phyloP scores from a whole-genome alignment of 2,888 invertebrate genomes.

The Troides helena region DNA sequence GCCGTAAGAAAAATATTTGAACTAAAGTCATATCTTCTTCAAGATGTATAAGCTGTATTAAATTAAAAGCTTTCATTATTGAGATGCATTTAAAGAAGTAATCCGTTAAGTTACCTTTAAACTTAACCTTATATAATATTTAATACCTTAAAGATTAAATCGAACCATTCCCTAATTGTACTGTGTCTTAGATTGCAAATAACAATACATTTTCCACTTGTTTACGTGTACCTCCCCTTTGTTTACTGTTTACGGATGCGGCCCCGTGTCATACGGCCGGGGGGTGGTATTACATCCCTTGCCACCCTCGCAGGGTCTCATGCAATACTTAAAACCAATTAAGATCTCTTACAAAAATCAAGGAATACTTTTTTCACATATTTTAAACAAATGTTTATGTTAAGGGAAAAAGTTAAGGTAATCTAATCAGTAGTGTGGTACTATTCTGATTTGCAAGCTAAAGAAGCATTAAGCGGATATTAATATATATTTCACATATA shows the following conservation, averaged over 20 bases:
- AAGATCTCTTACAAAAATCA: background rate
- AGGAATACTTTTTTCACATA: too few relatives aligned
- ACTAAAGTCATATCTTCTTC: too few relatives aligned
- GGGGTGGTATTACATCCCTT: conserved; percentile 19
- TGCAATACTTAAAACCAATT: conserved; percentile 26
- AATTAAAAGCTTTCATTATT: background rate
- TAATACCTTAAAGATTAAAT: conserved; percentile 6
- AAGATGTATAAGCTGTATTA: too few relatives aligned
- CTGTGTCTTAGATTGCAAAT: conserved; percentile 39
- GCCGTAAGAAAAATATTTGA: too few relatives aligned
- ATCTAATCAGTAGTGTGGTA: too few relatives aligned
- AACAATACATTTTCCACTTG: conserved; percentile 40
- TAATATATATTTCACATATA: too few relatives aligned
- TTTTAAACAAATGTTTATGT: too few relatives aligned
- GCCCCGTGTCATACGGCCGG: conserved; percentile 27
- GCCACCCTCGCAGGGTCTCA: conserved; percentile 32
- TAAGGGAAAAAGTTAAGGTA: too few relatives aligned
- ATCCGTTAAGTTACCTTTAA: background rate
- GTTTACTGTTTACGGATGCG: conserved; percentile 44
- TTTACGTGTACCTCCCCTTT: conserved; percentile 43
- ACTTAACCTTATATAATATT: background rate
- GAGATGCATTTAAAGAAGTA: background rate
- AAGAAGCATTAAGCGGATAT: too few relatives aligned
- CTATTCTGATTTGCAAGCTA: too few relatives aligned
- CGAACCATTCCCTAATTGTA: conserved; percentile 17